These are phyloP conservation scores for Balaeniceps rex DNA, from an alignment of 2,113 vertebrate species.

Conservation along the genomic window DNA sequence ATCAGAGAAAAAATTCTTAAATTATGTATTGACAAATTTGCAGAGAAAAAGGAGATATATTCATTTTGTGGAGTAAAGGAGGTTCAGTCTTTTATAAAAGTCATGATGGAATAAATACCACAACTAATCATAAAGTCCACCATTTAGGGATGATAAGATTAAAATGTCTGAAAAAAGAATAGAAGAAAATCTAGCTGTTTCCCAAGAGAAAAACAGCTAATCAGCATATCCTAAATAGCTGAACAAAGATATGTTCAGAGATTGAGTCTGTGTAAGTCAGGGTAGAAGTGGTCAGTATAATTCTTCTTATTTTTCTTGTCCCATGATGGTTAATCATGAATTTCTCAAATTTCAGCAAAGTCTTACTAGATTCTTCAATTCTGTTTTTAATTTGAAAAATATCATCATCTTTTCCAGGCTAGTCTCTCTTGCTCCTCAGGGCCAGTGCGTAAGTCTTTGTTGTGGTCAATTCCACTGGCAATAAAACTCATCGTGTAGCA, in stretches of 20 bases:
- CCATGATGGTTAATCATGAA: background rate
- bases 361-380: background rate
- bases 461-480: background rate
- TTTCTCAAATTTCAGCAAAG: background rate
- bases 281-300: background rate
- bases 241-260: background rate
- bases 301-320: background rate
- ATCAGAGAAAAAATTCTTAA: background rate
- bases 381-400: conserved; percentile 30
- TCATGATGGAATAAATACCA: background rate
- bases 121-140: background rate
- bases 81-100: background rate
- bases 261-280: background rate
- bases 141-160: background rate
- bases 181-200: background rate
- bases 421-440: background rate
- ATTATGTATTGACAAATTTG: background rate
- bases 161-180: background rate
- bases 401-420: background rate
- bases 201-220: background rate
- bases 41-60: background rate
- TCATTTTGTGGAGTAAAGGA: background rate
- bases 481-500: background rate
- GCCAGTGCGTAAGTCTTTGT: background rate
- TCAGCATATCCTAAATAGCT: background rate